These are phyloP conservation scores for Podarcis raffonei DNA, from an alignment of 2,113 vertebrate genomes.

Conservation along the genomic window DNA sequence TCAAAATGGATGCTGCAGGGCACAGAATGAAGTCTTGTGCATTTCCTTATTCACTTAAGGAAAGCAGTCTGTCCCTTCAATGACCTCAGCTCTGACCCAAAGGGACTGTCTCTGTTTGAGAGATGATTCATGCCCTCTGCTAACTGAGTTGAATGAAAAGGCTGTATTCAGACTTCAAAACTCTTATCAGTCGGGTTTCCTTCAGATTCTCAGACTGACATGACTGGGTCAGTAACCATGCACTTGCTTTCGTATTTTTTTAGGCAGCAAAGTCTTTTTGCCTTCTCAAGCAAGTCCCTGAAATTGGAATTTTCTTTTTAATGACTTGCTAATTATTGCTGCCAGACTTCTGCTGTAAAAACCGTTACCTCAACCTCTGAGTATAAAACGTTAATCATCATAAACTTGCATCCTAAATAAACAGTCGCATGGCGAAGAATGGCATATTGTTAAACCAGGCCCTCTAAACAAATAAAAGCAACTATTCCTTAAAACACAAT, in stretches of 20 bases:
- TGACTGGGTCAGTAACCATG: constrained; percentile 66
- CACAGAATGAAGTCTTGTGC: constrained; percentile 10
- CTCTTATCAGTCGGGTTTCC: constrained; percentile 67
- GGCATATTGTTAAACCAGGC: constrained; percentile 18
- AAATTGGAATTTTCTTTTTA: constrained; percentile 70
- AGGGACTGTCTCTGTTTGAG: constrained; percentile 60
- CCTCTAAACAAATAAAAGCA: constrained; percentile 23
- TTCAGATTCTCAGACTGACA: constrained; percentile 66
- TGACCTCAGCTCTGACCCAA: constrained; percentile 57
- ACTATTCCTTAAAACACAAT: constrained; percentile 19
- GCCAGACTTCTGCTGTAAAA: constrained; percentile 60
- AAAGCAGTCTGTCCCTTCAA: constrained; percentile 43
- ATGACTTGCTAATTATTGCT: constrained; percentile 64
- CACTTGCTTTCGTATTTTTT: constrained; percentile 52
- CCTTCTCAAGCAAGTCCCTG: constrained; percentile 56
- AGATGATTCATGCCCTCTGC: constrained; percentile 61
- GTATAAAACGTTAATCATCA: constrained; percentile 54
- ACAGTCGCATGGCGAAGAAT: constrained; percentile 26
- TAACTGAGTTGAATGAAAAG: constrained; percentile 62
- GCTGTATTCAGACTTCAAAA: constrained; percentile 50
- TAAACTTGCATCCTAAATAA: constrained; percentile 32
- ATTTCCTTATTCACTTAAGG: constrained; percentile 47
- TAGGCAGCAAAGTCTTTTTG: constrained; percentile 59
- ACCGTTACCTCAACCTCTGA: constrained; percentile 50
- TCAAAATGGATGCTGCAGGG: constrained; percentile 21